phyloP scores from a whole-genome alignment of 1,140 invertebrate genomes.

The Neodiprion fabricii region DNA sequence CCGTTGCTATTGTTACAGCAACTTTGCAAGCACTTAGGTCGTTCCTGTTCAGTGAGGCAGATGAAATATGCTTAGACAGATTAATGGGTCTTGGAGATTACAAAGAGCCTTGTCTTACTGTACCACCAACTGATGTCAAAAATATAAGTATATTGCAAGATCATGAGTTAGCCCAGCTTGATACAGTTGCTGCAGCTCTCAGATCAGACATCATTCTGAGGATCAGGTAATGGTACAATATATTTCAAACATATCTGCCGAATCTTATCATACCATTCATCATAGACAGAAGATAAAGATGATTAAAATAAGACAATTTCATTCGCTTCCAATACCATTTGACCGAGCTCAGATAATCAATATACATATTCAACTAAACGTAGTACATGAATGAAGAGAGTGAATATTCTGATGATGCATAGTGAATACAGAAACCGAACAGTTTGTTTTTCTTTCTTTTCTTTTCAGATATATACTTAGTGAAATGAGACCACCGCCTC shows the following conservation, averaged over 20 bases:
- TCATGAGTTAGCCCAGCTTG: conserved; percentile 80
- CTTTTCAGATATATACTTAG: conserved; percentile 71
- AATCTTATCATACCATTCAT: conserved; percentile 9
- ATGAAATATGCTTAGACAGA: conserved; percentile 78
- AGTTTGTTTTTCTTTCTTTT: conserved; percentile 18
- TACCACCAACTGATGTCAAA: conserved; percentile 71
- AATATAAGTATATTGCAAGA: conserved; percentile 78
- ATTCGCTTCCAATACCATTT: not conserved
- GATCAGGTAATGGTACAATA: conserved; percentile 64
- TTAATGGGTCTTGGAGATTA: conserved; percentile 70
- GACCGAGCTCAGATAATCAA: too few relatives aligned
- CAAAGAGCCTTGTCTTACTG: conserved; percentile 53
- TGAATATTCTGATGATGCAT: conserved; percentile 17
- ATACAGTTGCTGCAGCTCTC: conserved; percentile 75
- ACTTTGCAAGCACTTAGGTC: conserved; percentile 75
- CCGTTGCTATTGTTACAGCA: conserved; percentile 74
- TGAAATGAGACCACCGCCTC: conserved; percentile 68
- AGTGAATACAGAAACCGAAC: not conserved
- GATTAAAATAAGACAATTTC: not conserved
- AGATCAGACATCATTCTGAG: conserved; percentile 79
- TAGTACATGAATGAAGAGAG: not conserved
- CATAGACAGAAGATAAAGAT: conserved; percentile 9
- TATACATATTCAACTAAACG: too few relatives aligned
- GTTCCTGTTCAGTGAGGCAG: conserved; percentile 76
- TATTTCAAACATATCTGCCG: conserved; percentile 29